Conservation (phyloP, 2,888 invertebrate species). For the Acleris literana region DNA sequence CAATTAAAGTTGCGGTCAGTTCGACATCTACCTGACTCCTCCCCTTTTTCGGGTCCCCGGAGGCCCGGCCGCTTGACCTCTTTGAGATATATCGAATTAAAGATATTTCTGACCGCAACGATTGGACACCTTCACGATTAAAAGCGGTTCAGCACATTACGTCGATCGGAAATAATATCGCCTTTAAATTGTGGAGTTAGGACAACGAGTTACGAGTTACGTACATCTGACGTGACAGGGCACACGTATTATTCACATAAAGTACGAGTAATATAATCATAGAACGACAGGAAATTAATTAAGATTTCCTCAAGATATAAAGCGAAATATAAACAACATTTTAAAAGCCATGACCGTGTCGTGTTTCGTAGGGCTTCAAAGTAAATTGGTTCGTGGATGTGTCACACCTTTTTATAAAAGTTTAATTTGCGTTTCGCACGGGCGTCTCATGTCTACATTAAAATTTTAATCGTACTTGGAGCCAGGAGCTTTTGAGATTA, state of each 20-base stretch:
- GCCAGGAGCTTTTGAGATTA: slow-evolving; percentile 53
- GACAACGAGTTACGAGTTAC: background rate
- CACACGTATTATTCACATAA: no score
- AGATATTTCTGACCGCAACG: slow-evolving; percentile 18
- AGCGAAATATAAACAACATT: slow-evolving; percentile 1
- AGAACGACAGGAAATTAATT: no score
- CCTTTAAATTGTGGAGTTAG: background rate
- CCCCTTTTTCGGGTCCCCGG: slow-evolving; percentile 20
- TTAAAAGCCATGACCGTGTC: slow-evolving; percentile 15
- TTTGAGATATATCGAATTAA: slow-evolving; percentile 34
- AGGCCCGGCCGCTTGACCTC: slow-evolving; percentile 27
- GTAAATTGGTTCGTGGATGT: slow-evolving; percentile 46
- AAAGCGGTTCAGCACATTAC: slow-evolving; percentile 17
- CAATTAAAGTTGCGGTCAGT: slow-evolving; percentile 55
- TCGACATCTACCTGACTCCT: slow-evolving; percentile 40
- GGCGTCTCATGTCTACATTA: slow-evolving; percentile 53
- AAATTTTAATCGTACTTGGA: slow-evolving; percentile 54
- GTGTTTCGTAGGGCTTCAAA: slow-evolving; percentile 33
- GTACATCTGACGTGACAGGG: background rate
- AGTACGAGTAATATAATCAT: no score
- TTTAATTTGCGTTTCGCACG: slow-evolving; percentile 46
- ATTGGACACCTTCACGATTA: slow-evolving; percentile 23
- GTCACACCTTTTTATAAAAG: slow-evolving; percentile 52
- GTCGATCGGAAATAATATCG: slow-evolving; percentile 16
- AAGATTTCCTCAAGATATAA: background rate